These are phyloP conservation scores for Protophormia terraenovae DNA, from an alignment of 2,888 invertebrate genomes.

Conservation along the genomic window DNA sequence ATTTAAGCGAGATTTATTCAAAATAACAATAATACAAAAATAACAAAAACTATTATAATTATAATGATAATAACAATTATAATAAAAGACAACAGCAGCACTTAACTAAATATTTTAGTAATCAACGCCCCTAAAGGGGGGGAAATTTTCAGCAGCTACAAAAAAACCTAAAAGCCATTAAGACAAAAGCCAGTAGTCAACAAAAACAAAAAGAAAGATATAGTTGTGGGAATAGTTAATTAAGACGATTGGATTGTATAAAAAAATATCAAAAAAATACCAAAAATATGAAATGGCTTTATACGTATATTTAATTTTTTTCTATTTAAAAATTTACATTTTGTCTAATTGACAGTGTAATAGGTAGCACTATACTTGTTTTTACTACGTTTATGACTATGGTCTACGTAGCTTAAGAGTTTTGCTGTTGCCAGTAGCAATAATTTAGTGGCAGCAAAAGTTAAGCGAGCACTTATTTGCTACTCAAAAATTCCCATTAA, in stretches of 20 bases:
- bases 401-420: not conserved
- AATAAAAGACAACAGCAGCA: not conserved
- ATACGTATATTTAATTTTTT: not conserved
- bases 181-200: not conserved
- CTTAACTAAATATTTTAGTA: not conserved
- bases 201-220: not conserved
- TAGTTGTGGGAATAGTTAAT: slow-evolving; percentile 21
- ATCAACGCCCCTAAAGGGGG: not conserved
- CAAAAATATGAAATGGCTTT: not conserved
- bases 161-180: not conserved
- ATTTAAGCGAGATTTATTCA: slow-evolving; percentile 1
- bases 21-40: not conserved
- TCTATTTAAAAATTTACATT: not conserved
- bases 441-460: not conserved
- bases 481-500: slow-evolving; percentile 27
- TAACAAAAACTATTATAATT: not conserved
- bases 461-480: slow-evolving; percentile 21
- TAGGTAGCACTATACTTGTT: not conserved
- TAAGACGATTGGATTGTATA: slow-evolving; percentile 19
- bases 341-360: not conserved
- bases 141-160: too few relatives aligned
- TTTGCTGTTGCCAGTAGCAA: not conserved
- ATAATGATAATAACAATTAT: not conserved
- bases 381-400: not conserved
- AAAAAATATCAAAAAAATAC: not conserved